Percentiles rank a stretch among this genome's conserved stretches.
These are phyloP conservation scores for Bimastos eiseni DNA, from an alignment of 2,888 invertebrate genomes.

Conservation along the genomic window DNA sequence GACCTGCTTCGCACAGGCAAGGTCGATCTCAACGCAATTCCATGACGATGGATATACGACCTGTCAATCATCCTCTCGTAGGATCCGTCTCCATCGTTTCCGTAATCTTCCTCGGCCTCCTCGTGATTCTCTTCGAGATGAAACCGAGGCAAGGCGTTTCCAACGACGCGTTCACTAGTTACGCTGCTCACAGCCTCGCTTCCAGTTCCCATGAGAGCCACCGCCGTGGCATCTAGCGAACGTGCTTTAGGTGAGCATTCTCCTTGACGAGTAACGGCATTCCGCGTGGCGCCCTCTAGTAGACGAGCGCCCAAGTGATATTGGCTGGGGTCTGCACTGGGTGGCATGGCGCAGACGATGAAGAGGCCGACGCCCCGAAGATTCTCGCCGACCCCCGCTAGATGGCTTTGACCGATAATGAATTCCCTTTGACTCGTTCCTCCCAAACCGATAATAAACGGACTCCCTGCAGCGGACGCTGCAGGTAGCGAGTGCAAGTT, in stretches of 20 bases:
- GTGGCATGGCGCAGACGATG: conserved; percentile 6
- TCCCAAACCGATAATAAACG: not conserved
- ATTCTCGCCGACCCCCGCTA: conserved; percentile 4
- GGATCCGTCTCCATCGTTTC: not conserved
- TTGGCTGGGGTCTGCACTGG: not conserved
- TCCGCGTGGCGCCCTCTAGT: not conserved
- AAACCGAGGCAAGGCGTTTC: not conserved
- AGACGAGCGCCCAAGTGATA: not conserved
- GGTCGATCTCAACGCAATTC: not conserved
- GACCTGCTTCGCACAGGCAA: not conserved
- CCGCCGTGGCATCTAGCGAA: not conserved
- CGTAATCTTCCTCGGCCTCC: not conserved
- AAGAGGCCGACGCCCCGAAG: not conserved
- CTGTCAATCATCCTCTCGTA: not conserved
- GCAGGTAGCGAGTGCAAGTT: not conserved
- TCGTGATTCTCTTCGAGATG: not conserved
- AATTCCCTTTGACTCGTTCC: not conserved
- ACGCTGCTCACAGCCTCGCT: not conserved
- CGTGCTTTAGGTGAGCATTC: not conserved
- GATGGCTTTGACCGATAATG: not conserved
- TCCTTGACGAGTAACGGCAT: not conserved
- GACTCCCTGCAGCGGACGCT: not conserved
- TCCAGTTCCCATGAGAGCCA: not conserved
- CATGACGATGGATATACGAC: not conserved
- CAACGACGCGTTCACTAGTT: not conserved